A percentile compares a stretch with the other conserved stretches of the same genome.
Conservation (phyloP, 2,797 vertebrate species). For the Nothura maculosa region DNA sequence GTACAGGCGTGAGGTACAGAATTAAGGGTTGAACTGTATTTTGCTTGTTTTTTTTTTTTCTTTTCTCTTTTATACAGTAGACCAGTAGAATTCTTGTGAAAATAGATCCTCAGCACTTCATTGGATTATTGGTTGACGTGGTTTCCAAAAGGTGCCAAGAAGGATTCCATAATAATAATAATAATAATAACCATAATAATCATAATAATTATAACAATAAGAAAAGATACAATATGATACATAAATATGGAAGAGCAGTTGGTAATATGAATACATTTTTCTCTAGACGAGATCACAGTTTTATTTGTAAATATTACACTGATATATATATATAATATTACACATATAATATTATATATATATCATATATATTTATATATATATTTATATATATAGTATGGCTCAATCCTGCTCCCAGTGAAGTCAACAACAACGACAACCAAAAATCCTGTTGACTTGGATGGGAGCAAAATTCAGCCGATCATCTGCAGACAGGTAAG, state of each 20-base stretch:
- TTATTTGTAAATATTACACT: slow-evolving; percentile 87
- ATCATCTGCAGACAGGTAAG: slow-evolving; percentile 78
- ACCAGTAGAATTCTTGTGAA: slow-evolving; percentile 85
- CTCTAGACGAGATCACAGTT: slow-evolving; percentile 88
- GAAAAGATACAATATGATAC: slow-evolving; percentile 85
- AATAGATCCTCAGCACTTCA: slow-evolving; percentile 84
- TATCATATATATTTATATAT: slow-evolving; percentile 80
- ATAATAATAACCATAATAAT: slow-evolving; percentile 79
- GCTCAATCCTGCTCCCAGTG: slow-evolving; percentile 67
- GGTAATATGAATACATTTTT: slow-evolving; percentile 85
- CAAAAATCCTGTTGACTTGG: slow-evolving; percentile 42
- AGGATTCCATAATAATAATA: slow-evolving; percentile 80
- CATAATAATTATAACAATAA: slow-evolving; percentile 83
- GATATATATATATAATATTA: slow-evolving; percentile 82
- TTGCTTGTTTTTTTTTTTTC: slow-evolving; percentile 68
- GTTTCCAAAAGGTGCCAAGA: slow-evolving; percentile 83
- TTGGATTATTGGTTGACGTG: slow-evolving; percentile 81
- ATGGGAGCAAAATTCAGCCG: slow-evolving; percentile 71
- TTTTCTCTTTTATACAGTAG: slow-evolving; percentile 84
- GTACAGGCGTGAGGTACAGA: slow-evolving; percentile 98
- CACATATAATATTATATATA: slow-evolving; percentile 81
- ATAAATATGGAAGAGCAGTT: slow-evolving; percentile 86
- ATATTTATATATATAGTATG: slow-evolving; percentile 79
- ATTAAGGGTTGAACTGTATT: slow-evolving; percentile 88
- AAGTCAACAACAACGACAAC: slow-evolving; percentile 49